Evolutionary conservation across 1,140 invertebrate species (phyloP).

Genomic region (Gonatopus flavifemur): DNA sequence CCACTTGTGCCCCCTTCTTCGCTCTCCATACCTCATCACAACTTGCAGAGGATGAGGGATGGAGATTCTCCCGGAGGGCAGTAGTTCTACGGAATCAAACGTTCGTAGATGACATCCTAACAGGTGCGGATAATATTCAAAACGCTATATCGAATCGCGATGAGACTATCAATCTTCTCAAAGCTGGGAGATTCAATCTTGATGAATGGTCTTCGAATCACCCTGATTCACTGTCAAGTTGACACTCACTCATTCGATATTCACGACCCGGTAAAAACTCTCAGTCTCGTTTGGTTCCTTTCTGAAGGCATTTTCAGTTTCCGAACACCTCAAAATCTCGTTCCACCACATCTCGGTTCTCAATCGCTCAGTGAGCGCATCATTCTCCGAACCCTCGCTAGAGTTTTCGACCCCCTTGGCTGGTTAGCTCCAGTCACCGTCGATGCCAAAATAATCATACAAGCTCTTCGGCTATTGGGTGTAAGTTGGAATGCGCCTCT

Average conservation of each 20-base stretch:
- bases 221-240: background rate
- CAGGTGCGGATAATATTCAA: background rate
- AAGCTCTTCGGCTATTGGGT: conserved; percentile 25
- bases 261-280: conserved; percentile 14
- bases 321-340: too few relatives aligned
- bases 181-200: background rate
- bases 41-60: background rate
- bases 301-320: conserved; percentile 11
- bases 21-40: background rate
- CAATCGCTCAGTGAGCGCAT: conserved; percentile 8
- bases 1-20: background rate
- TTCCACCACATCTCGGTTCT: conserved; percentile 5
- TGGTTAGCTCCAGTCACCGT: conserved; percentile 20
- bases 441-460: background rate
- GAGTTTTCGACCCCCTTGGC: conserved; percentile 27
- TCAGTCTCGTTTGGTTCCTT: background rate
- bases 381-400: conserved; percentile 19
- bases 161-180: background rate
- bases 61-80: background rate
- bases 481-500: conserved; percentile 37
- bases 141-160: background rate
- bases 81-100: background rate
- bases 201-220: too few relatives aligned
- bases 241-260: background rate
- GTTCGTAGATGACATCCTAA: conserved; percentile 1